Evolutionary conservation across 53 echinoderm and acorn worm genomes (phyloP).

Genomic region (Glandiceps talaboti): DNA sequence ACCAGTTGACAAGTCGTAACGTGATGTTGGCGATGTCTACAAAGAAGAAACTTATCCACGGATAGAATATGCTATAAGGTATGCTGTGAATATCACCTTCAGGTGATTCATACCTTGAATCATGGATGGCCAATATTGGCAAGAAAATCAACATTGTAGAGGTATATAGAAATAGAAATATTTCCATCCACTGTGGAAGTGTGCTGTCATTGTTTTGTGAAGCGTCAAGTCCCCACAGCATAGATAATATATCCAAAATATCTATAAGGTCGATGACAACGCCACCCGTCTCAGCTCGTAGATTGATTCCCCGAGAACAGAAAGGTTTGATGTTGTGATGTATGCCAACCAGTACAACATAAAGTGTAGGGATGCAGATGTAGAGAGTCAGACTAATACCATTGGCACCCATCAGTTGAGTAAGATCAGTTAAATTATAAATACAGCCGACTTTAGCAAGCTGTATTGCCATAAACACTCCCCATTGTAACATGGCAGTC

Average conservation of each 20-base stretch:
- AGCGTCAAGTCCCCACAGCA: not conserved
- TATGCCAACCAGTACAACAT: not conserved
- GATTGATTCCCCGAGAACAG: not conserved
- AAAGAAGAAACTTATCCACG: not conserved
- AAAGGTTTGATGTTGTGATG: not conserved
- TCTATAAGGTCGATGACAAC: not conserved
- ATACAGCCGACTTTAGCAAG: not conserved
- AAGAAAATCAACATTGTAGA: not conserved
- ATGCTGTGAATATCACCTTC: not conserved
- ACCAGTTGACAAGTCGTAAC: not conserved
- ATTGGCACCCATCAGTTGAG: not conserved
- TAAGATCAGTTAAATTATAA: not conserved
- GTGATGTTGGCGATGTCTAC: not conserved
- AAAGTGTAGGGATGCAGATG: not conserved
- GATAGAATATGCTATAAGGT: not conserved
- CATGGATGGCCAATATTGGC: not conserved
- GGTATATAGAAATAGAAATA: not conserved
- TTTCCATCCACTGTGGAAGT: not conserved
- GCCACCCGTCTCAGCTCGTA: not conserved
- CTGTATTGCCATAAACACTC: not conserved
- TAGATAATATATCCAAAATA: not conserved
- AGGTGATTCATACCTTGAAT: not conserved
- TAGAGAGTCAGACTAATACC: not conserved
- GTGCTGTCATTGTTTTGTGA: not conserved
- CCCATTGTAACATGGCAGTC: not conserved